Percentiles rank a stretch among this genome's conserved stretches.
phyloP scores from a whole-genome alignment of 2,797 vertebrate species.

The Buceros bicornis region DNA sequence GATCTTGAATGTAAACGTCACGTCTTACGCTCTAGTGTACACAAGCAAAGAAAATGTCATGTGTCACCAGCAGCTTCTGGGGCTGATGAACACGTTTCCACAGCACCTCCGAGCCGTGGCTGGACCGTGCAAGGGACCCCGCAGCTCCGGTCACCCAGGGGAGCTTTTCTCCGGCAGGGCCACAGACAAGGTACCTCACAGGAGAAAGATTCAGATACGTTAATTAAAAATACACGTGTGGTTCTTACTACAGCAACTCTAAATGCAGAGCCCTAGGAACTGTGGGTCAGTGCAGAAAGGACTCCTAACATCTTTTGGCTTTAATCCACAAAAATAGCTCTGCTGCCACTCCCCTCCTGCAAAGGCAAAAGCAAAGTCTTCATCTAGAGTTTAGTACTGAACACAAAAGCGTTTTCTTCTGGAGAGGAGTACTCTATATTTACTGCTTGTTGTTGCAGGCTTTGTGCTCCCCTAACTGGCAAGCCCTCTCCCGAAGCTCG shows the following conservation, averaged over 20 bases:
- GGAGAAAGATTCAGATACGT: not conserved
- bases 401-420: not conserved
- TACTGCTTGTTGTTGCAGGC: not conserved
- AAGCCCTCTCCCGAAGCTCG: not conserved
- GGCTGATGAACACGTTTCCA: not conserved
- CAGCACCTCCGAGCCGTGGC: not conserved
- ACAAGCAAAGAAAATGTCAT: constrained; percentile 45
- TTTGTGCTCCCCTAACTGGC: not conserved
- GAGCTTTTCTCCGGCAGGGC: not conserved
- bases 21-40: not conserved
- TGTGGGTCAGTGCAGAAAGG: not conserved
- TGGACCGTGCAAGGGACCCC: not conserved
- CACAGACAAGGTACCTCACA: not conserved
- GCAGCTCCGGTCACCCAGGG: not conserved
- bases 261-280: not conserved
- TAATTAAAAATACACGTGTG: not conserved
- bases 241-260: not conserved
- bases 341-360: not conserved
- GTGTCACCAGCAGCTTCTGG: constrained; percentile 51
- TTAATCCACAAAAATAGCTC: not conserved
- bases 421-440: not conserved
- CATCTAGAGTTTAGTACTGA: not conserved
- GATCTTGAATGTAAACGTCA: constrained; percentile 43
- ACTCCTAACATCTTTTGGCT: not conserved
- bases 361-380: not conserved